Evolutionary conservation across 2,888 invertebrate genomes (phyloP).

Genomic region (Lasioglossum zephyrum): DNA sequence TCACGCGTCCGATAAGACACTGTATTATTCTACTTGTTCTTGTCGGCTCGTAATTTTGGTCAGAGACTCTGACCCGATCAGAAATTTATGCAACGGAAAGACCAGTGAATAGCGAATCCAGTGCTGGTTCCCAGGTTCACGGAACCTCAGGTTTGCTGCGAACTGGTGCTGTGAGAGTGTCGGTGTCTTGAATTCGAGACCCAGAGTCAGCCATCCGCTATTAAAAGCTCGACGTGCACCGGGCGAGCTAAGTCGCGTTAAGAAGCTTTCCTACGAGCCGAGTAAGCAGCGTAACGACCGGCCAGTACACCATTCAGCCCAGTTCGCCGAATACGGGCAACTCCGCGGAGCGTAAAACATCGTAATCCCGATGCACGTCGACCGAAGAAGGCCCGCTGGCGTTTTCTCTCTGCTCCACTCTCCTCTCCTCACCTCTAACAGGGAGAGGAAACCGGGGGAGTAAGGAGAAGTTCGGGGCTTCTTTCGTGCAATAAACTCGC

Average conservation of each 20-base stretch:
- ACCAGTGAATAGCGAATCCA: not conserved
- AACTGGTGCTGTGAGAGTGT: not conserved
- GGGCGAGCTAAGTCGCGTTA: constrained; percentile 62
- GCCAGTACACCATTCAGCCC: constrained; percentile 18
- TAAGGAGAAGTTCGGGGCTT: constrained; percentile 24
- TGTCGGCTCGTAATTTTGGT: not conserved
- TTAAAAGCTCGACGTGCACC: constrained; percentile 51
- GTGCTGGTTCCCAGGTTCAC: not conserved
- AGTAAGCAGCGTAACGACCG: constrained; percentile 63
- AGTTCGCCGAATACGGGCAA: constrained; percentile 15
- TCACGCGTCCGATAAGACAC: not conserved
- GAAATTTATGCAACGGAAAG: not conserved
- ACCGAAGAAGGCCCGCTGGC: not conserved
- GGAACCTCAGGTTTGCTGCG: not conserved
- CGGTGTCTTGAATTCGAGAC: constrained; percentile 8
- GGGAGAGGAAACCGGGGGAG: not conserved
- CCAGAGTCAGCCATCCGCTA: constrained; percentile 35
- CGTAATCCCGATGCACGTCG: constrained; percentile 55
- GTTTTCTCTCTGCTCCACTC: not conserved
- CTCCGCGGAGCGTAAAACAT: constrained; percentile 54
- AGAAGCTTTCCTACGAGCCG: constrained; percentile 67
- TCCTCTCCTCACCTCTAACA: not conserved
- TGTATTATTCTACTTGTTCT: not conserved
- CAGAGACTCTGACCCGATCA: not conserved
- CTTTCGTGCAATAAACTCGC: constrained; percentile 48